Evolutionary conservation across 2,797 vertebrate species (phyloP).

Genomic region (Sebastes steindachneri): DNA sequence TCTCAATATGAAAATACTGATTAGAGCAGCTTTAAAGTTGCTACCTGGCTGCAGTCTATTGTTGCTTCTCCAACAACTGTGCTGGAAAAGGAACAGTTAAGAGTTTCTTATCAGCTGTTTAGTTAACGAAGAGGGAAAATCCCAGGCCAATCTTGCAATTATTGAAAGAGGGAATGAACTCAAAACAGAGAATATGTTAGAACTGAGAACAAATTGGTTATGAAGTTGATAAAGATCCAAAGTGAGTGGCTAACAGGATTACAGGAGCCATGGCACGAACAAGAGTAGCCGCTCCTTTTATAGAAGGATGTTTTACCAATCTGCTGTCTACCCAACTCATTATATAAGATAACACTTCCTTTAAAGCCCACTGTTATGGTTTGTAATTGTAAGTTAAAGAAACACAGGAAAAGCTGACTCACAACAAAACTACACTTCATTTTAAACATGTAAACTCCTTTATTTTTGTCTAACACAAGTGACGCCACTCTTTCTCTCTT

Average conservation of each 20-base stretch:
- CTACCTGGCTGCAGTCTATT: background rate
- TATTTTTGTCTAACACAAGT: background rate
- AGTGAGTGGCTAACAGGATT: slow-evolving; percentile 27
- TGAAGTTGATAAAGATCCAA: background rate
- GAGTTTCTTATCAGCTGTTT: background rate
- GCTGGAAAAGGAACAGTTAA: background rate
- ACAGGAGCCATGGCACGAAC: background rate
- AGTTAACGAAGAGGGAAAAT: background rate
- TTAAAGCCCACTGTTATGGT: background rate
- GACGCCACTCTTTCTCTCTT: background rate
- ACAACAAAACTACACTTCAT: background rate
- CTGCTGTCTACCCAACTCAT: background rate
- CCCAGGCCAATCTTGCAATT: background rate
- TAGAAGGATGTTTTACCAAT: background rate
- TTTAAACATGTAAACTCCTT: background rate
- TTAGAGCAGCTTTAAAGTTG: background rate
- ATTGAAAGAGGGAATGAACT: background rate
- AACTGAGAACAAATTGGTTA: background rate
- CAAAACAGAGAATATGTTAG: background rate
- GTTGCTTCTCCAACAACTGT: background rate
- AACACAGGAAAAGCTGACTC: background rate
- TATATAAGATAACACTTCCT: background rate
- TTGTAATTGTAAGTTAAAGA: background rate
- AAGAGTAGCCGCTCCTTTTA: slow-evolving; percentile 14
- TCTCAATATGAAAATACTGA: background rate